Base-by-base conservation (phyloP, 1,140 invertebrate species). In the Drosophila sp. region DNA sequence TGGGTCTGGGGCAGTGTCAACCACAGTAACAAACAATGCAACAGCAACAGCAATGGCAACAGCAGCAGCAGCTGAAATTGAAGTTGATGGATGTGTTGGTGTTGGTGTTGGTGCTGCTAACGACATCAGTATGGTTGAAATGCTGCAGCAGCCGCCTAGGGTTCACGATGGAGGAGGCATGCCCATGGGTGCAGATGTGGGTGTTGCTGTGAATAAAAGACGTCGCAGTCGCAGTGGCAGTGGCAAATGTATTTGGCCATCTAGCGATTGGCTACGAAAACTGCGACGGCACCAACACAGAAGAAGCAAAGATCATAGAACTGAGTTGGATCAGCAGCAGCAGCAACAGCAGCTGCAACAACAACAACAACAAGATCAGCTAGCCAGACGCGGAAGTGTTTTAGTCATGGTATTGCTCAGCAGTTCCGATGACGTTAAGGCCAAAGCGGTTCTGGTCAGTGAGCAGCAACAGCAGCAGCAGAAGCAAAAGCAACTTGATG, bases 61-160 rank as follows among this genome's bases (percentile, higher is more conserved):
- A 2, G 29, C 76, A 11, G 47, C 67, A 29, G 23, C 69, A 50
- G 32, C 71, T 47, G 38, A 8, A 32, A 29, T 68, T 69, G 80
- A 79, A 62, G 67, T 69, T 85, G 81, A 87, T 89, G 84, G 73
- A 87, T 87, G 84, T 69, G 65, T 67, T 57, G 70, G n/a, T 27
- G 66, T 57, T 35, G 55, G 84, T 69, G 65, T 67, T 57, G 70
- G n/a, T 27, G 66, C 61, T 35, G 55, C 74, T 63, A 87, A 87
- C 63, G 84, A 87, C 76, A 87, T 87, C 68, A 84, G 84, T 33
- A 73, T 84, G 68, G 70, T 87, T 25, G 84, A 87, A 71, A 70
- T 80, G 73, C 50, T 80, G 63, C 72, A 82, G 32, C 67, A 47
- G 23, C 76, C 47, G 50, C 23, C 32, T n/a, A 54, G 58, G 10